phyloP scores from a whole-genome alignment of 2,888 invertebrate genomes.

The Myathropa florea region DNA sequence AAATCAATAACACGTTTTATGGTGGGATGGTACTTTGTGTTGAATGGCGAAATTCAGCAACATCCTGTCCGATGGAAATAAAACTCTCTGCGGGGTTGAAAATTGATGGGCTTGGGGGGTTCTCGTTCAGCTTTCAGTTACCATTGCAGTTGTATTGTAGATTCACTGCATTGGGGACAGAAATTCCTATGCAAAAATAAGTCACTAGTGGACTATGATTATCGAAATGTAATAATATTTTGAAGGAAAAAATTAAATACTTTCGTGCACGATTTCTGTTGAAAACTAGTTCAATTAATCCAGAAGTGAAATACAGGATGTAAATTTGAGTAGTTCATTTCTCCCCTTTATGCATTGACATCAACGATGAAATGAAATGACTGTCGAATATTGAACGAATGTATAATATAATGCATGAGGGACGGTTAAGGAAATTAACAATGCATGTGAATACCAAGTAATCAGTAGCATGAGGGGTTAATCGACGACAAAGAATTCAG shows the following conservation, averaged over 20 bases:
- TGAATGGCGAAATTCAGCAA: constrained; percentile 53
- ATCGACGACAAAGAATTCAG: no score
- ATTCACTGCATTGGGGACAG: constrained; percentile 15
- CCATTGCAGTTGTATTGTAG: constrained; percentile 19
- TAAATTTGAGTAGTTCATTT: no score
- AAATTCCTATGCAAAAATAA: constrained; percentile 15
- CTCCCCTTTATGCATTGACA: no score
- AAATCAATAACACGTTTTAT: constrained; percentile 60
- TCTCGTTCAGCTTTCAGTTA: background rate
- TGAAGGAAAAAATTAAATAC: background rate
- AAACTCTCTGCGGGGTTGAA: constrained; percentile 31
- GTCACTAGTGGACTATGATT: background rate
- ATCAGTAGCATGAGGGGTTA: no score
- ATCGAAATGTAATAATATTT: constrained; percentile 9
- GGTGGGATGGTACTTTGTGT: constrained; percentile 23
- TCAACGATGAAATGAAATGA: no score
- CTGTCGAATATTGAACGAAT: no score
- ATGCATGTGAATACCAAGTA: no score
- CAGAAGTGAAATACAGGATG: background rate
- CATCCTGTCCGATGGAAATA: constrained; percentile 50
- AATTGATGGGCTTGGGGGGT: constrained; percentile 39
- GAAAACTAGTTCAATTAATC: background rate
- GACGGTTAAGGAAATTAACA: no score
- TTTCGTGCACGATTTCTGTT: background rate
- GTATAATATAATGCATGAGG: no score